Conservation (phyloP, 1,140 invertebrate genomes). For the Phenacoccus solenopsis region DNA sequence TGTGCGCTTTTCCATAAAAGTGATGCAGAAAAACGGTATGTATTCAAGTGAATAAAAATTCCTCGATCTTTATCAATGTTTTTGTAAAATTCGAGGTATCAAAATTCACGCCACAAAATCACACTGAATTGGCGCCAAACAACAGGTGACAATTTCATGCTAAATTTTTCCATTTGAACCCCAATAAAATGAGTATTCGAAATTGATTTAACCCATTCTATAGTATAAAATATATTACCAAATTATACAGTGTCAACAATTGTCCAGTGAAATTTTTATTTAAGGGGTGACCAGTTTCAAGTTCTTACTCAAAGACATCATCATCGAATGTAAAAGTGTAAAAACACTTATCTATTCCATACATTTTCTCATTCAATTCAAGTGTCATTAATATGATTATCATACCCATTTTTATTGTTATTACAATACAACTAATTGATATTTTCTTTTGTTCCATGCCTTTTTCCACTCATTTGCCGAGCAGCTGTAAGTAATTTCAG, state of each 20-base stretch:
- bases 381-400: neutral
- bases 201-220: too few species aligned
- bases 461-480: neutral
- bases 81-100: too few species aligned
- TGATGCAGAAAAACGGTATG: neutral
- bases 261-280: too few species aligned
- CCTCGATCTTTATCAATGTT: neutral
- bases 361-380: too few species aligned
- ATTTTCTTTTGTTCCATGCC: neutral
- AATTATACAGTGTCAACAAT: too few species aligned
- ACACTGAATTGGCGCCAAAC: neutral
- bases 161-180: neutral
- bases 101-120: neutral
- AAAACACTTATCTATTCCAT: too few species aligned
- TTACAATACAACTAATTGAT: neutral
- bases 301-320: too few species aligned
- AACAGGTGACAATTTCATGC: neutral
- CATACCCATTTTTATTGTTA: neutral
- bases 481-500: neutral
- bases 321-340: too few species aligned
- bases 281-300: too few species aligned
- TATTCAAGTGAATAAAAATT: neutral
- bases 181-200: neutral
- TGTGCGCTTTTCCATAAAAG: neutral
- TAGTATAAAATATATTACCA: too few species aligned